Base-by-base conservation (phyloP, 1,140 invertebrate genomes). In the Bombus sibiricus region DNA sequence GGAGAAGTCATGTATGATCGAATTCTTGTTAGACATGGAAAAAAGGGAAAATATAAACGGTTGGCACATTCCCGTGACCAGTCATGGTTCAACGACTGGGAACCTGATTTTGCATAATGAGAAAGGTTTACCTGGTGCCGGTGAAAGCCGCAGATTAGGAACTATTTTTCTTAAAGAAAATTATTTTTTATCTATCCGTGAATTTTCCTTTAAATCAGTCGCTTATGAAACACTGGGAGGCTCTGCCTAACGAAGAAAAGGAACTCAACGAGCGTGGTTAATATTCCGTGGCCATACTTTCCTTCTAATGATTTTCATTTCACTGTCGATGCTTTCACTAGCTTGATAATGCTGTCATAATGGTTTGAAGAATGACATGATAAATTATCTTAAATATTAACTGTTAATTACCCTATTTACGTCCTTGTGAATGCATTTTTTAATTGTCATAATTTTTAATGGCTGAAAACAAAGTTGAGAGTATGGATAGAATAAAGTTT, bases 31-130 rank as follows among this genome's bases (percentile, higher is more conserved):
- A 74, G n/a, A 13, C 47, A 3, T 15, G 6, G 1, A 39, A 34
- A 32, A 47, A 22, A 28, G 13, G 8, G 37, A 62, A 69, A 84
- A 72, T 41, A 68, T 32, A 37, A 79, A 72, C 32, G 25, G 43
- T n/a, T 81, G 28, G 32, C 18, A 47, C 1, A 34, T 62, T 62
- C 34, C 64, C 37, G n/a, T 25, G 53, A 25, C 2, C 12, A 37
- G 85, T 71, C 71, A 76, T 75, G 81, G 75, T 84, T 86, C 81
- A 86, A 86, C 75, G 81, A 84, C 53, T 84, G 68, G 22, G 59
- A 81, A 76, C 75, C 62, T 72, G 71, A 87, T 85, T 87, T 84
- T 80, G 77, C 77, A 69, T 81, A 85, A 85, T 57, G 22, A 71
- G 76, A 76, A 75, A 85, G 43, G 59, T 62, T 74, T 32, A 13